These are phyloP conservation scores for Muricea muricata DNA, from an alignment of 92 coral and sea anemone species.

Conservation along the genomic window DNA sequence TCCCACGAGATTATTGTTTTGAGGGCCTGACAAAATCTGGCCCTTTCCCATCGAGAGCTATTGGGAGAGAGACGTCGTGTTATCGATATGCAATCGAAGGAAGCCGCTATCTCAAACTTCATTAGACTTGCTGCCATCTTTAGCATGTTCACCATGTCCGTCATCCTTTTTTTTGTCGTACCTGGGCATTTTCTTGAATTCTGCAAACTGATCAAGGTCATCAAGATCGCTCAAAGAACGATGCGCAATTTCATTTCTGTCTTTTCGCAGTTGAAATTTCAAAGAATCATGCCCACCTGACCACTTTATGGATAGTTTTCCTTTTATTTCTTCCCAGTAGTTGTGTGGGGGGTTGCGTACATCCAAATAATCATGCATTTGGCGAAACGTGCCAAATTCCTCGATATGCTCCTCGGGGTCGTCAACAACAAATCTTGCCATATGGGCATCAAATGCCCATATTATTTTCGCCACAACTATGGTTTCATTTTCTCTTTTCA, in stretches of 20 bases:
- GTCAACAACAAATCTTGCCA: neutral
- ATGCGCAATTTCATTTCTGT: neutral
- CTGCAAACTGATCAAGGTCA: neutral
- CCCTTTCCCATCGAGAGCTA: too few species aligned
- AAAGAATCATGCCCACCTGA: too few species aligned
- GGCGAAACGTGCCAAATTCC: neutral
- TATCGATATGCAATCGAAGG: too few species aligned
- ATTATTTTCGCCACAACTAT: neutral
- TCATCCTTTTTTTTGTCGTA: neutral
- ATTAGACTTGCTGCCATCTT: neutral
- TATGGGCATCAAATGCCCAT: constrained; percentile 32
- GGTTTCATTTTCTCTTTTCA: neutral
- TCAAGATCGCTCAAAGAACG: neutral
- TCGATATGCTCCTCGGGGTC: neutral
- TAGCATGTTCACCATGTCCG: neutral
- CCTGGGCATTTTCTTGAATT: neutral
- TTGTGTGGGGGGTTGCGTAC: neutral
- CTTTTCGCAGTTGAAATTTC: neutral
- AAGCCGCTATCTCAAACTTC: neutral
- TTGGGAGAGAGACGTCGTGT: too few species aligned
- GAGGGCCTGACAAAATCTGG: neutral
- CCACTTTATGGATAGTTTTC: neutral
- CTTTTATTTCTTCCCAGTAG: neutral
- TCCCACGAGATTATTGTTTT: neutral
- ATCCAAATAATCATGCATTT: neutral